phyloP scores from a whole-genome alignment of 1,140 invertebrate genomes.

The Drosophila oshimai region DNA sequence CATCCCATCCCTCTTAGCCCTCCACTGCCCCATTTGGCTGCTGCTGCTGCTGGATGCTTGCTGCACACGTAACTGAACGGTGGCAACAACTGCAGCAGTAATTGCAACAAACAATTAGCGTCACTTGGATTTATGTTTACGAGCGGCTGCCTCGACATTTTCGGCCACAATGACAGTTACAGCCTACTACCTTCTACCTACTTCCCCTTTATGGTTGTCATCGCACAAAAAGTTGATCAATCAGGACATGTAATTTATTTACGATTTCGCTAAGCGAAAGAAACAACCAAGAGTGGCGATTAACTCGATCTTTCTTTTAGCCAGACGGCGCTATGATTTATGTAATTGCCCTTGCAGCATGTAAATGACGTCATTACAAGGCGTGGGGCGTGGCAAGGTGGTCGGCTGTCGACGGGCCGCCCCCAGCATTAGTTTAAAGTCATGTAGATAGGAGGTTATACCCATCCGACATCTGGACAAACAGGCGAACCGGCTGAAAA shows the following conservation, averaged over 20 bases:
- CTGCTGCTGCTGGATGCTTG: slow-evolving; percentile 4
- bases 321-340: slow-evolving; percentile 24
- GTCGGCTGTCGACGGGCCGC: slow-evolving; percentile 24
- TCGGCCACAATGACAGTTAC: slow-evolving; percentile 39
- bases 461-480: slow-evolving; percentile 33
- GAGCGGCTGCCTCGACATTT: slow-evolving; percentile 58
- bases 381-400: slow-evolving; percentile 20
- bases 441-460: slow-evolving; percentile 23
- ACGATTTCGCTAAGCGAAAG: slow-evolving; percentile 16
- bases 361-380: slow-evolving; percentile 65
- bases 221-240: slow-evolving; percentile 44
- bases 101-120: slow-evolving; percentile 80
- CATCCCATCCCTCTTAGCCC: not conserved
- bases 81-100: slow-evolving; percentile 70
- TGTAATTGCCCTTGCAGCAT: slow-evolving; percentile 43
- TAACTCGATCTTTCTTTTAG: slow-evolving; percentile 7
- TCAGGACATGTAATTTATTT: slow-evolving; percentile 40
- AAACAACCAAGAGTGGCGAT: slow-evolving; percentile 1
- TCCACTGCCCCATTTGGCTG: not conserved
- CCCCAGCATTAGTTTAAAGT: slow-evolving; percentile 24
- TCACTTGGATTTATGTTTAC: slow-evolving; percentile 78
- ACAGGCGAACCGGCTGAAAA: slow-evolving; percentile 4
- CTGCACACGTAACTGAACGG: slow-evolving; percentile 57
- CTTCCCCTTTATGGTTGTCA: slow-evolving; percentile 17
- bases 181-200: not conserved